Percentiles rank a stretch among this genome's conserved stretches.
These are phyloP conservation scores for Paramormyrops hopkinsi DNA, from an alignment of 2,797 vertebrate genomes.

Conservation along the genomic window DNA sequence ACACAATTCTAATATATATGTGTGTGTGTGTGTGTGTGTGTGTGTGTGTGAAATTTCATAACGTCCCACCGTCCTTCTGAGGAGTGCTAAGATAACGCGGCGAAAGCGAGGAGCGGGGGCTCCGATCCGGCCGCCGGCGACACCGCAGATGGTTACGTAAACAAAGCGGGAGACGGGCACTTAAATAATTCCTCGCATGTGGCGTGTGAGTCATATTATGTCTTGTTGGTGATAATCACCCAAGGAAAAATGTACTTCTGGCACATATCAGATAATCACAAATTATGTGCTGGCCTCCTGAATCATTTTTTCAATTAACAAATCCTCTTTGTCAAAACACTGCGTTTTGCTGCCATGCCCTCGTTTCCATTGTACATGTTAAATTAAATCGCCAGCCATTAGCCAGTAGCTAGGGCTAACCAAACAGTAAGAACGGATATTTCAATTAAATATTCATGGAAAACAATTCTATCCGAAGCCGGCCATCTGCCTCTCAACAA, in stretches of 20 bases:
- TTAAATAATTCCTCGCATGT: slow-evolving; percentile 12
- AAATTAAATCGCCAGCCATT: background rate
- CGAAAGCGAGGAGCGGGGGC: background rate
- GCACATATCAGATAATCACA: slow-evolving; percentile 5
- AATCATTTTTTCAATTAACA: background rate
- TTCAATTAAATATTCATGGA: slow-evolving; percentile 13
- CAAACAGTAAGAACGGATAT: background rate
- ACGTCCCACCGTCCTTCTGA: background rate
- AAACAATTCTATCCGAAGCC: background rate
- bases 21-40: background rate
- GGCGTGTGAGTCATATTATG: background rate
- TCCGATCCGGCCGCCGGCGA: background rate
- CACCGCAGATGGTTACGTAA: slow-evolving; percentile 14
- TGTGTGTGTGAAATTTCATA: background rate
- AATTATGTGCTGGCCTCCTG: background rate
- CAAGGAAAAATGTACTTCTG: slow-evolving; percentile 9
- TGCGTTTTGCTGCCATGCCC: background rate
- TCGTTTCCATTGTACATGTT: background rate
- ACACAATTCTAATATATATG: background rate
- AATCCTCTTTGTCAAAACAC: background rate
- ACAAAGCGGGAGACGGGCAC: background rate
- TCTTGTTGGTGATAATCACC: slow-evolving; percentile 2
- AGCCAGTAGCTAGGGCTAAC: background rate
- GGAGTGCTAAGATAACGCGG: background rate
- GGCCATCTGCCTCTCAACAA: slow-evolving; percentile 7